Percentiles rank a stretch among this genome's conserved stretches.
These are phyloP conservation scores for Apodemus speciosus DNA, from an alignment of 2,113 vertebrate species.

Conservation along the genomic window DNA sequence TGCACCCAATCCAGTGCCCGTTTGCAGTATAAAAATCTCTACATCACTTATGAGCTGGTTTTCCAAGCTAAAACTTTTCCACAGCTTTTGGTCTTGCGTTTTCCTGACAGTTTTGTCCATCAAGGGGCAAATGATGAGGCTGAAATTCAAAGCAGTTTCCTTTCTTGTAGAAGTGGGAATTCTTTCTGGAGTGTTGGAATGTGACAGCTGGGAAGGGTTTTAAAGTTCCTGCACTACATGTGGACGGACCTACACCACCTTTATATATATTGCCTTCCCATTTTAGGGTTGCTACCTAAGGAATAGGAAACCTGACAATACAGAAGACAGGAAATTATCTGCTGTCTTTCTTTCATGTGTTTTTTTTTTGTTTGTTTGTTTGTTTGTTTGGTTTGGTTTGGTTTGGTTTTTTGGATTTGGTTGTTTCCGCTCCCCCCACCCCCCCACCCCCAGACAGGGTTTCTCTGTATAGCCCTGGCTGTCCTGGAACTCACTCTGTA, in stretches of 20 bases:
- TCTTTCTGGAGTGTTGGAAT: neutral
- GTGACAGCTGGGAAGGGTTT: neutral
- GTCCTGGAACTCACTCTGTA: too few relatives aligned
- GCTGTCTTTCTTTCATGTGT: too few relatives aligned
- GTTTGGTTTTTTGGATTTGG: too few relatives aligned
- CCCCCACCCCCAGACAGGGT: too few relatives aligned
- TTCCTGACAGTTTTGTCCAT: neutral
- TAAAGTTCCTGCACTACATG: neutral
- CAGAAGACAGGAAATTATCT: neutral
- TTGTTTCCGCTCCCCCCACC: too few relatives aligned
- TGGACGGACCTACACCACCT: neutral
- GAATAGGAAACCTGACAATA: neutral
- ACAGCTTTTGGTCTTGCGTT: neutral
- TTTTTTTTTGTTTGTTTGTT: too few relatives aligned
- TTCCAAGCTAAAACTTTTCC: constrained; percentile 41
- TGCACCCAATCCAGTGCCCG: neutral
- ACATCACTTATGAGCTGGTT: neutral
- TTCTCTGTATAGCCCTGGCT: too few relatives aligned
- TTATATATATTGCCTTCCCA: neutral
- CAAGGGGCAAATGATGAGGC: neutral
- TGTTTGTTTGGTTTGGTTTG: too few relatives aligned
- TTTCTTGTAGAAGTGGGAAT: neutral
- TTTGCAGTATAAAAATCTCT: constrained; percentile 26
- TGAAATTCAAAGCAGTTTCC: neutral
- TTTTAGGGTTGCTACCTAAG: neutral